Conservation (phyloP, 2,797 vertebrate species). For the Diplodus puntazzo region DNA sequence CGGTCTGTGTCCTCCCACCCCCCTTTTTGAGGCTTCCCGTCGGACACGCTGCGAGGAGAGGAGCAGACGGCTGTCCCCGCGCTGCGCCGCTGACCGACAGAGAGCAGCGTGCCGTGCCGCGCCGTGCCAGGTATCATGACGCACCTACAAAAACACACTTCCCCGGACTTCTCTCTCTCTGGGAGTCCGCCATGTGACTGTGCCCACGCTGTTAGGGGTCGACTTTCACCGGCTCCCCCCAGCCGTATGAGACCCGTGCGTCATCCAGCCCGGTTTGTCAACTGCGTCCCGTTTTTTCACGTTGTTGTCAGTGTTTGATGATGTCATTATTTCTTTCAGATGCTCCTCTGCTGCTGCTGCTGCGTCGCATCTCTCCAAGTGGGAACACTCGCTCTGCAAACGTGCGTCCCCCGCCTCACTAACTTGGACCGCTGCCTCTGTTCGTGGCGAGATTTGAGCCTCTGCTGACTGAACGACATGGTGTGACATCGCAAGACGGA, state of each 20-base stretch:
- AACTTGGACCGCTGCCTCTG: slow-evolving; percentile 62
- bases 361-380: slow-evolving; percentile 47
- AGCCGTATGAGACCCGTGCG: slow-evolving; percentile 18
- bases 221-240: slow-evolving; percentile 13
- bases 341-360: slow-evolving; percentile 50
- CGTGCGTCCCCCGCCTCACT: slow-evolving; percentile 35
- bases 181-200: slow-evolving; percentile 28
- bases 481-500: slow-evolving; percentile 30
- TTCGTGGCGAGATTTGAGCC: neutral
- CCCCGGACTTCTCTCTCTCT: slow-evolving; percentile 43
- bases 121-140: slow-evolving; percentile 77
- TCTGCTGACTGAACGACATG: slow-evolving; percentile 16
- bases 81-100: slow-evolving; percentile 38
- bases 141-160: slow-evolving; percentile 74
- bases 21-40: neutral
- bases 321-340: slow-evolving; percentile 75
- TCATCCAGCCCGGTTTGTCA: slow-evolving; percentile 18
- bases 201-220: slow-evolving; percentile 19
- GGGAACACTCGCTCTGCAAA: slow-evolving; percentile 9
- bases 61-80: slow-evolving; percentile 55
- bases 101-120: slow-evolving; percentile 32
- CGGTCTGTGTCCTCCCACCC: slow-evolving; percentile 27
- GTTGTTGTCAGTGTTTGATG: slow-evolving; percentile 62
- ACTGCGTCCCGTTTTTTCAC: slow-evolving; percentile 21
- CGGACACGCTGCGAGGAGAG: slow-evolving; percentile 27